A percentile compares a stretch with the other conserved stretches of the same genome.
phyloP scores from a whole-genome alignment of 2,113 vertebrate genomes.

The Caranx melampygus region DNA sequence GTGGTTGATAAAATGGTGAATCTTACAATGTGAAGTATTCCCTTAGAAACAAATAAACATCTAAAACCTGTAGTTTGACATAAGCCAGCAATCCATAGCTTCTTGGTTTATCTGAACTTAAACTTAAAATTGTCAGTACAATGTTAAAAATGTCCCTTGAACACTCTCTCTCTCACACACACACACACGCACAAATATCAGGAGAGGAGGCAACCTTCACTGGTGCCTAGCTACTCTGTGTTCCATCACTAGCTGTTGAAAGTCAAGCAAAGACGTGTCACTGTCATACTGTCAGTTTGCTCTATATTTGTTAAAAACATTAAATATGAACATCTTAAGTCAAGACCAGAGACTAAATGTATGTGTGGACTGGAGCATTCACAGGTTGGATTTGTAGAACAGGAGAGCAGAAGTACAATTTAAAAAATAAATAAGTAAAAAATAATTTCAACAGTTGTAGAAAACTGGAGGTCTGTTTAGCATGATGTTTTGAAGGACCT shows the following conservation, averaged over 20 bases:
- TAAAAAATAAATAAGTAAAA: background rate
- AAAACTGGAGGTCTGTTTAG: background rate
- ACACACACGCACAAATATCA: background rate
- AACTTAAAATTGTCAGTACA: constrained; percentile 14
- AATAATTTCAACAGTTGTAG: background rate
- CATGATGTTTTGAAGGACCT: background rate
- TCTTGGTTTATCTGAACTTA: background rate
- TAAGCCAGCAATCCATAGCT: background rate
- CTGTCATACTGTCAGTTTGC: background rate
- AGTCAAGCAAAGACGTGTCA: background rate
- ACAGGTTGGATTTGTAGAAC: background rate
- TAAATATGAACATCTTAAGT: background rate
- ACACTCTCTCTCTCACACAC: background rate
- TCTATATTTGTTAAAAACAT: background rate
- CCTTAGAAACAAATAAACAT: background rate
- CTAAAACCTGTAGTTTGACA: background rate
- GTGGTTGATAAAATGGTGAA: constrained; percentile 5
- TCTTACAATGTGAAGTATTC: background rate
- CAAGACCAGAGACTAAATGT: constrained; percentile 19
- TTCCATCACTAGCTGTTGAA: constrained; percentile 2
- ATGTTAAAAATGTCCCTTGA: background rate
- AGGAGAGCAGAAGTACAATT: background rate
- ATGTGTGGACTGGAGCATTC: background rate
- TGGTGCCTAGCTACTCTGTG: background rate
- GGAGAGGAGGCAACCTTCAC: background rate